Evolutionary conservation across 2,888 invertebrate species (phyloP), one percentile per base, ranked within the genome.

Genomic region (Idaea biselata): DNA sequence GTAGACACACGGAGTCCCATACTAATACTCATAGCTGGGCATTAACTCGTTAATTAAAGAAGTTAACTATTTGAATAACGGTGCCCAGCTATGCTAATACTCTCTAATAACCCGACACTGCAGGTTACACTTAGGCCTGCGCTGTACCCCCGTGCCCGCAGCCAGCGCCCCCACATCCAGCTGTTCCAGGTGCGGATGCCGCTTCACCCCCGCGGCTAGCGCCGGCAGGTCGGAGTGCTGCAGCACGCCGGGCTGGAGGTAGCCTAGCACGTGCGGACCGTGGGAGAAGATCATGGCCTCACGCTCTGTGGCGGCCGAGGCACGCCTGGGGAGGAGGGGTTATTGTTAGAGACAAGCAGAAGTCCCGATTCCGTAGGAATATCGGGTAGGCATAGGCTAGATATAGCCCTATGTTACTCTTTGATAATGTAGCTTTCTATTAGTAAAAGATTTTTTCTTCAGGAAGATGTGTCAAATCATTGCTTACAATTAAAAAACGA

Each of bases 281-380:
- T 95, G 95, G 25, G 3, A 25, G 3, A 85, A 78, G n/a, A 95
- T 74, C 72, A 95, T 88, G 64, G 86, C 84, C 59, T 90, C 74
- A 14, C 95, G 88, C 72, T 95, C 95, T 44, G 89, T 82, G 11
- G 92, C 84, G n/a, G 94, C 92, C 72, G 94, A 87, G 57, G 79
- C 72, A 31, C 75, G 76, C 88, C 94, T 94, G 79, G 3, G 68
- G 60, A 55, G 31, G 6, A 59, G 64, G 0, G 54, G 25, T 25
- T 3, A 25, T 25, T n/a, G n/a, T n/a, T n/a, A n/a, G n/a, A n/a
- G n/a, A n/a, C n/a, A n/a, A n/a, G n/a, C n/a, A n/a, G n/a, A n/a
- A n/a, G n/a, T n/a, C n/a, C n/a, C n/a, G n/a, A n/a, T n/a, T n/a
- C n/a, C n/a, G n/a, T n/a, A n/a, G n/a, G n/a, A n/a, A n/a, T n/a